These are phyloP conservation scores for Charanyca ferruginea DNA, from an alignment of 2,888 invertebrate genomes.

Conservation along the genomic window DNA sequence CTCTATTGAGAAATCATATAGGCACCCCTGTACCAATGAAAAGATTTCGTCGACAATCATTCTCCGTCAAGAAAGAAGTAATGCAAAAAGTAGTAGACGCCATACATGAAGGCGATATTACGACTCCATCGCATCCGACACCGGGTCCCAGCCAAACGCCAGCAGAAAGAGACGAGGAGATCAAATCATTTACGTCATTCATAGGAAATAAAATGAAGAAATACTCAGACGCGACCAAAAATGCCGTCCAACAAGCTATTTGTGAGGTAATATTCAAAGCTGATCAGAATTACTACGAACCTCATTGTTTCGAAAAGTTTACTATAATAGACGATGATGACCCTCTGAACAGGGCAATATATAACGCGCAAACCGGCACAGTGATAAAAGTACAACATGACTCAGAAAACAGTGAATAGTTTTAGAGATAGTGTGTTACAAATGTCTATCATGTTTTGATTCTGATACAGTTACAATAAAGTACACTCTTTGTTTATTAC, in stretches of 20 bases:
- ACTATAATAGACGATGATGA: slow-evolving; percentile 59
- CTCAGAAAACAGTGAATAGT: slow-evolving; percentile 59
- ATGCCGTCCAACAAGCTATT: slow-evolving; percentile 74
- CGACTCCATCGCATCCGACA: slow-evolving; percentile 15
- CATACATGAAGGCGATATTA: slow-evolving; percentile 15
- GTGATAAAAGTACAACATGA: slow-evolving; percentile 59
- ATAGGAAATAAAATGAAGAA: slow-evolving; percentile 76
- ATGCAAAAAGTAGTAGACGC: slow-evolving; percentile 20
- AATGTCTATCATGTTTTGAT: slow-evolving; percentile 23
- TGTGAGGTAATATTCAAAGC: slow-evolving; percentile 77
- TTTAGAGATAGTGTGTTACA: slow-evolving; percentile 4
- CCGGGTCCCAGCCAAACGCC: slow-evolving; percentile 52
- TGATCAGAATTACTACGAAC: slow-evolving; percentile 70
- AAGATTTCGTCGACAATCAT: slow-evolving; percentile 17
- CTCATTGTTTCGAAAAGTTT: slow-evolving; percentile 54
- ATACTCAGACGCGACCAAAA: slow-evolving; percentile 70
- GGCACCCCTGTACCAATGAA: slow-evolving; percentile 38
- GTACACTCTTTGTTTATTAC: slow-evolving; percentile 16
- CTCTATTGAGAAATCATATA: slow-evolving; percentile 41
- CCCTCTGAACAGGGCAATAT: slow-evolving; percentile 49
- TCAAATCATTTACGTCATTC: slow-evolving; percentile 72
- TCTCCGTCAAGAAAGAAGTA: slow-evolving; percentile 29
- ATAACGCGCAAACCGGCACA: slow-evolving; percentile 31
- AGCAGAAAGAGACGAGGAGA: slow-evolving; percentile 69
- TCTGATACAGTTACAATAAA: slow-evolving; percentile 46